Conservation (phyloP, 2,113 vertebrate genomes). For the Peucedramus taeniatus region DNA sequence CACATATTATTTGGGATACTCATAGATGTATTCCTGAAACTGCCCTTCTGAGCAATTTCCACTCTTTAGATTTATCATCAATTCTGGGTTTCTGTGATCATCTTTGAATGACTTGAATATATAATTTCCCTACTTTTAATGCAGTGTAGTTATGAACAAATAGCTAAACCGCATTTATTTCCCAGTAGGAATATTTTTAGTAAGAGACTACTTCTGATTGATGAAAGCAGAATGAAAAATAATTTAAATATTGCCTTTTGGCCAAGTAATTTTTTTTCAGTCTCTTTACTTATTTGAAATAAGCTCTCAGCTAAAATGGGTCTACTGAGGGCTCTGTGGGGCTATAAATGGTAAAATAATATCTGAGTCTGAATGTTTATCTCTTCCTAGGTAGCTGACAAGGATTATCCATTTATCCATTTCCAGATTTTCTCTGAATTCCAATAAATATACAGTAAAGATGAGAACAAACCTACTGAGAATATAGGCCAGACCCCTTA, state of each 20-base stretch:
- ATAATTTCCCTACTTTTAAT: slow-evolving; percentile 9
- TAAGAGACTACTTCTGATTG: neutral
- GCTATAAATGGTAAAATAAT: neutral
- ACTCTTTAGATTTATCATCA: neutral
- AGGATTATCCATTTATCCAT: neutral
- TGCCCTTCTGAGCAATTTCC: neutral
- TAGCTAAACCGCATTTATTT: neutral
- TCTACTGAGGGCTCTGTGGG: neutral
- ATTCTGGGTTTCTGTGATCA: neutral
- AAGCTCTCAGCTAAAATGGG: neutral
- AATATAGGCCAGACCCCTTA: neutral
- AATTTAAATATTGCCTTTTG: neutral
- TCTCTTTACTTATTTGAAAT: neutral
- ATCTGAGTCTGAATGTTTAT: neutral
- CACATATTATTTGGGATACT: neutral
- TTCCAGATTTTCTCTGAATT: neutral
- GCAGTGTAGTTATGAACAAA: neutral
- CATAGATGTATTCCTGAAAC: neutral
- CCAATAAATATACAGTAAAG: neutral
- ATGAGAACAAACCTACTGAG: neutral
- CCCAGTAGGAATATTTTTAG: neutral
- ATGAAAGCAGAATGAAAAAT: neutral
- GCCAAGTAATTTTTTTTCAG: neutral
- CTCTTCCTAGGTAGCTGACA: neutral
- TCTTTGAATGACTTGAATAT: neutral